phyloP scores from a whole-genome alignment of 92 coral and sea anemone genomes.

The Phenganax subtilis region DNA sequence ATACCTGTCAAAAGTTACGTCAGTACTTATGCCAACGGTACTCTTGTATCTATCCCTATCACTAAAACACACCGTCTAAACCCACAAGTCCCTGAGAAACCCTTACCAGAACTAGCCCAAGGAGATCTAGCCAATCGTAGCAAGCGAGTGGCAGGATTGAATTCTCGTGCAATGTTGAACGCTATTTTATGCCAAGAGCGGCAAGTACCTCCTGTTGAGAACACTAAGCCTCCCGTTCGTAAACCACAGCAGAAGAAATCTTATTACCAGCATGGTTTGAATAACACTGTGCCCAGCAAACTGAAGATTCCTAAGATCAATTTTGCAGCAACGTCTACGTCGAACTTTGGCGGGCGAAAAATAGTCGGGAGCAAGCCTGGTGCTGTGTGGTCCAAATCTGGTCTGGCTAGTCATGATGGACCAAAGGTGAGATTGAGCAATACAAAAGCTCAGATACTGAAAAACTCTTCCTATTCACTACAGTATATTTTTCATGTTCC shows the following conservation, averaged over 20 bases:
- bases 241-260: conserved; percentile 15
- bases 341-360: conserved; percentile 83
- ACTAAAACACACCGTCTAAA: conserved; percentile 90
- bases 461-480: too few species aligned
- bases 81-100: conserved; percentile 81
- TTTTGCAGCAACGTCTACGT: conserved; percentile 98
- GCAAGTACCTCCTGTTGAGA: conserved; percentile 47
- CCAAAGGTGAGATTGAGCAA: conserved; percentile 60
- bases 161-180: conserved; percentile 94
- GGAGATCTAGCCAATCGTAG: conserved; percentile 76
- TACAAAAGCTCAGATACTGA: background rate
- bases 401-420: conserved; percentile 23
- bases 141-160: conserved; percentile 81
- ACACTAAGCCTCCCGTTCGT: background rate
- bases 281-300: conserved; percentile 32
- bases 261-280: conserved; percentile 24
- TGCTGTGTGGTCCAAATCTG: conserved; percentile 12
- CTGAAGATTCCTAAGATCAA: conserved; percentile 92
- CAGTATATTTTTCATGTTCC: too few species aligned
- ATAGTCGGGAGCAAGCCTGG: conserved; percentile 50
- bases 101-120: conserved; percentile 72
- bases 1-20: conserved; percentile 89
- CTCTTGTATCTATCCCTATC: conserved; percentile 60
- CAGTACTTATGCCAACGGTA: conserved; percentile 61
- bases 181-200: conserved; percentile 75